Evolutionary conservation across 1,140 invertebrate genomes (phyloP).

Genomic region (Drosophila subpulchrella): DNA sequence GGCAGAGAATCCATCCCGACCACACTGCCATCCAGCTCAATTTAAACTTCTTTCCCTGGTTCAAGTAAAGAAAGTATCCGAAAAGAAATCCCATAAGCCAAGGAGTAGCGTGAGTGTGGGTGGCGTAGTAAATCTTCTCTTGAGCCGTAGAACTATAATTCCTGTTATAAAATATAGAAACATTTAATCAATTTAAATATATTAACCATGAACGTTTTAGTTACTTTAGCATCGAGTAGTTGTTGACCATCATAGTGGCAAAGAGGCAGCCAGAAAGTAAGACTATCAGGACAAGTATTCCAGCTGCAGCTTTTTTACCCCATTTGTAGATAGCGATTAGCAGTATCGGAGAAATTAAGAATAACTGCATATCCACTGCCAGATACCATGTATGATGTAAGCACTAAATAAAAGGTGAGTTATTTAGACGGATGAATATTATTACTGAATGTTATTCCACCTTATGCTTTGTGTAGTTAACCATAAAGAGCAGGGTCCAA

Average conservation of each 20-base stretch:
- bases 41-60: constrained; percentile 32
- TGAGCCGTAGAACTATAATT: neutral
- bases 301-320: constrained; percentile 68
- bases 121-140: constrained; percentile 49
- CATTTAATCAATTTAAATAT: neutral
- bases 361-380: constrained; percentile 93
- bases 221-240: constrained; percentile 34
- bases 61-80: constrained; percentile 57
- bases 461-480: constrained; percentile 42
- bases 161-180: no score
- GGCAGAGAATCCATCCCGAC: constrained; percentile 55
- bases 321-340: constrained; percentile 88
- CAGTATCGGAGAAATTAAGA: constrained; percentile 90
- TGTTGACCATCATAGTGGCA: constrained; percentile 44
- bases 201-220: neutral
- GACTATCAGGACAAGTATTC: constrained; percentile 35
- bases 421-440: neutral
- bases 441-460: constrained; percentile 70
- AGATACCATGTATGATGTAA: constrained; percentile 96
- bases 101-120: constrained; percentile 52
- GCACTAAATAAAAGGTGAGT: constrained; percentile 86
- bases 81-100: constrained; percentile 65
- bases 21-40: constrained; percentile 28
- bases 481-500: constrained; percentile 50
- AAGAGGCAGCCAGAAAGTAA: constrained; percentile 49